Evolutionary conservation across 2,113 vertebrate genomes (phyloP).

Genomic region (Climacteris rufus): DNA sequence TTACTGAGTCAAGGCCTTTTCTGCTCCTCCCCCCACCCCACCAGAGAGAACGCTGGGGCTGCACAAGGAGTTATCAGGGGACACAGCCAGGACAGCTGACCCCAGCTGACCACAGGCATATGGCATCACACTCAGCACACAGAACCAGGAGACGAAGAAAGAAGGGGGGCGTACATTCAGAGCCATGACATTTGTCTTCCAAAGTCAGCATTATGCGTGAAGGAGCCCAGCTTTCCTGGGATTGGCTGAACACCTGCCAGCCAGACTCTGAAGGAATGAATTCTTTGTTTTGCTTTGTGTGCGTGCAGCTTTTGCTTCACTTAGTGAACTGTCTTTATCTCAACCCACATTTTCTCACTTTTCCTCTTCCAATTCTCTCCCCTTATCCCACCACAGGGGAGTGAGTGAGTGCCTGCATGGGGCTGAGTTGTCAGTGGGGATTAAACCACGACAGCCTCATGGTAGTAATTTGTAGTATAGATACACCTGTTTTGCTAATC

Average conservation of each 20-base stretch:
- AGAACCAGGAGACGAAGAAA: background rate
- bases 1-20: background rate
- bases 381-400: background rate
- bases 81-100: background rate
- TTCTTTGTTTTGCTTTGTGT: background rate
- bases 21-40: background rate
- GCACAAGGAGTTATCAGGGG: background rate
- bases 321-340: background rate
- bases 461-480: background rate
- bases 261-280: background rate
- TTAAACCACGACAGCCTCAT: background rate
- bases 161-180: background rate
- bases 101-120: background rate
- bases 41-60: fast-evolving
- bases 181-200: fast-evolving
- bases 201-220: fast-evolving
- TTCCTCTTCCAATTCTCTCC: background rate
- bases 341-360: background rate
- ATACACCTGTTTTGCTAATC: background rate
- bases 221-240: background rate
- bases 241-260: background rate
- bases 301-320: background rate
- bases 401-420: background rate
- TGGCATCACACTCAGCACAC: background rate
- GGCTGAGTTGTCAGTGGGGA: background rate